Conservation (phyloP, 35 echinoderm and acorn worm genomes). For the Ophiothrix spiculata region DNA sequence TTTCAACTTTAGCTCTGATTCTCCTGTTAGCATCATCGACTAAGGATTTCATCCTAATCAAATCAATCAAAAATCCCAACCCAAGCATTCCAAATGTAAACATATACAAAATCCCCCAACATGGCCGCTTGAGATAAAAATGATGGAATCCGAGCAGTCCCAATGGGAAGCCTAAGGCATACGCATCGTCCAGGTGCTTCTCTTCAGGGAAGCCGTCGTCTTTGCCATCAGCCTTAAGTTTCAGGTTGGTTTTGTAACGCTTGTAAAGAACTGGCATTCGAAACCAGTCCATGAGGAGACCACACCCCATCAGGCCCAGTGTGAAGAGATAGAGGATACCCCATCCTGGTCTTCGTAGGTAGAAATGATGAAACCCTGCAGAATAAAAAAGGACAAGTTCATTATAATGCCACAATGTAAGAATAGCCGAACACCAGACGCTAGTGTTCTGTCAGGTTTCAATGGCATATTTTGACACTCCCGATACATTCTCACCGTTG, state of each 20-base stretch:
- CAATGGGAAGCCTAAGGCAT: slow-evolving; percentile 48
- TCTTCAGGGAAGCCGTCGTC: slow-evolving; percentile 1
- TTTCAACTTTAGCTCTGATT: not conserved
- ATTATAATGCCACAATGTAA: not conserved
- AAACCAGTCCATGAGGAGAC: slow-evolving; percentile 43
- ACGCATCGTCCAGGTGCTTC: slow-evolving; percentile 48
- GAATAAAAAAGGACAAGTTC: not conserved
- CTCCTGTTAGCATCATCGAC: slow-evolving; percentile 45
- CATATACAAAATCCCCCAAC: slow-evolving; percentile 49
- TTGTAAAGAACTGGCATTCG: slow-evolving; percentile 44
- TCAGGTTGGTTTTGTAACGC: slow-evolving; percentile 10
- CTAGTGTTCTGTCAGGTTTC: too few relatives aligned
- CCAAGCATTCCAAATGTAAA: slow-evolving; percentile 55
- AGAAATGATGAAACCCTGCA: slow-evolving; percentile 52
- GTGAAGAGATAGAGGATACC: slow-evolving; percentile 37
- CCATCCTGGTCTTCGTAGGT: slow-evolving; percentile 33
- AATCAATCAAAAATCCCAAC: slow-evolving; percentile 57
- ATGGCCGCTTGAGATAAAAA: slow-evolving; percentile 55
- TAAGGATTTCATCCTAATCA: slow-evolving; percentile 42
- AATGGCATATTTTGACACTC: too few relatives aligned
- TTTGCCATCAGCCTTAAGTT: not conserved
- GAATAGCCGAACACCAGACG: not conserved
- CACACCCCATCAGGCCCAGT: slow-evolving; percentile 31
- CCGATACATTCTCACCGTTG: too few relatives aligned
- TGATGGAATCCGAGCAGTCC: slow-evolving; percentile 63